Evolutionary conservation across 2,888 invertebrate genomes (phyloP).

Genomic region (Sinopyrophorus schimmeli): DNA sequence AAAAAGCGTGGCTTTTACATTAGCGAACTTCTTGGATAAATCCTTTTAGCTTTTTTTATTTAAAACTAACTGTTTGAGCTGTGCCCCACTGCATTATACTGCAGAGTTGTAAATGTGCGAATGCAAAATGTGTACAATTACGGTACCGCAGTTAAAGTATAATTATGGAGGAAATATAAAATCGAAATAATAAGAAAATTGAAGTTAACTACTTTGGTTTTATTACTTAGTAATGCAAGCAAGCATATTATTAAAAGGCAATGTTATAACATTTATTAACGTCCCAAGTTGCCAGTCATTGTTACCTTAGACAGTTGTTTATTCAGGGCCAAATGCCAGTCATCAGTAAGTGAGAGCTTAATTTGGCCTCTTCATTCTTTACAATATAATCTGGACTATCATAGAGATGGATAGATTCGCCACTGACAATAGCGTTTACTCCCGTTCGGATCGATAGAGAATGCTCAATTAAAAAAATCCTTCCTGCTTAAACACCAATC

Average conservation of each 20-base stretch:
- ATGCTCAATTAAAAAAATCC: background rate
- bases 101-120: no score
- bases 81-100: no score
- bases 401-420: no score
- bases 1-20: no score
- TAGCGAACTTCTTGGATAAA: no score
- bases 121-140: no score
- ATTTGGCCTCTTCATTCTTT: conserved; percentile 46
- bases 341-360: conserved; percentile 51
- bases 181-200: conserved; percentile 13
- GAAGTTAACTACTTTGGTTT: conserved; percentile 14
- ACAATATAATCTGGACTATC: conserved; percentile 34
- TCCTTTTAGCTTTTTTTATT: no score
- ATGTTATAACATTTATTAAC: conserved; percentile 27
- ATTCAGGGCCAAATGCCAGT: conserved; percentile 49
- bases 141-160: no score
- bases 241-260: conserved; percentile 23
- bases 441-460: background rate
- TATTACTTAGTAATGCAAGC: conserved; percentile 18
- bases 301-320: conserved; percentile 46
- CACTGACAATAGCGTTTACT: conserved; percentile 39
- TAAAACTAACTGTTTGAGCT: no score
- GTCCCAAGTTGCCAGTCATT: conserved; percentile 40
- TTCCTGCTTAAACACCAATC: background rate
- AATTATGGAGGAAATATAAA: conserved; percentile 9